Conservation (phyloP, 2,113 vertebrate species). For the Mesitornis unicolor region DNA sequence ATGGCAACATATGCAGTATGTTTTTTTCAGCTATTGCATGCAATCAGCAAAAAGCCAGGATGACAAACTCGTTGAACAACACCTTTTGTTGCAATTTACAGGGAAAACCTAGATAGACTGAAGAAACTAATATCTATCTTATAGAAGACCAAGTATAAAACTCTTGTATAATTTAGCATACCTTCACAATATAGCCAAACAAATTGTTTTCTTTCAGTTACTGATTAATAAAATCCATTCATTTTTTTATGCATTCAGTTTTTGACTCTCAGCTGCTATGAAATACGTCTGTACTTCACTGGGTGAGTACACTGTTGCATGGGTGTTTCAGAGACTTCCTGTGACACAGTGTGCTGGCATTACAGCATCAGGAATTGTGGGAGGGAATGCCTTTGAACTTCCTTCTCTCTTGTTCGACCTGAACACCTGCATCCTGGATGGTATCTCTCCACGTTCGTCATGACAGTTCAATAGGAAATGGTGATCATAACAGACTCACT, state of each 20-base stretch:
- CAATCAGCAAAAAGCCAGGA: background rate
- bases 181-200: background rate
- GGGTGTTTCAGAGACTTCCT: slow-evolving; percentile 44
- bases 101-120: background rate
- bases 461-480: slow-evolving; percentile 74
- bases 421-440: slow-evolving; percentile 82
- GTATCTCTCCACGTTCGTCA: slow-evolving; percentile 71
- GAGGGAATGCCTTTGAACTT: slow-evolving; percentile 73
- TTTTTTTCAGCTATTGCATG: background rate
- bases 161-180: background rate
- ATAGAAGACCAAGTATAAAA: background rate
- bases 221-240: background rate
- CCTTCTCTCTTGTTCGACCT: slow-evolving; percentile 64
- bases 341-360: slow-evolving; percentile 42
- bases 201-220: background rate
- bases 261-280: background rate
- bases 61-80: background rate
- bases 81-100: background rate
- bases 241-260: background rate
- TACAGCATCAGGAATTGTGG: slow-evolving; percentile 36
- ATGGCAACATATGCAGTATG: background rate
- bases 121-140: background rate
- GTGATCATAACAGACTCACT: slow-evolving; percentile 68
- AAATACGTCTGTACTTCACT: background rate
- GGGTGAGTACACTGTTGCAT: slow-evolving; percentile 10